Conservation (phyloP, 2,888 invertebrate species). For the Entomobrya proxima region DNA sequence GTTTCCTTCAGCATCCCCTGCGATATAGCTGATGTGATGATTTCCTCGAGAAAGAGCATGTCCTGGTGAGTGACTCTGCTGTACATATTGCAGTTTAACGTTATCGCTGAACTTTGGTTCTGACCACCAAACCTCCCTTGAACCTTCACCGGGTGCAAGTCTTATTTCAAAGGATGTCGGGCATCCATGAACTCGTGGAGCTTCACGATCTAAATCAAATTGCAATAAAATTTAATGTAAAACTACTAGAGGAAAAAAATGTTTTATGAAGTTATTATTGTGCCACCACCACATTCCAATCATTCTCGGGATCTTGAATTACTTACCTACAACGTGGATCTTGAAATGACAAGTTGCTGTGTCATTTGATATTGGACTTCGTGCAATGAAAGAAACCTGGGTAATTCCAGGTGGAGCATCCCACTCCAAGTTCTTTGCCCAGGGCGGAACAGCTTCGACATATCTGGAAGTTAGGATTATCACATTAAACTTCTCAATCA, state of each 20-base stretch:
- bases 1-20: slow-evolving; percentile 82
- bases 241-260: background rate
- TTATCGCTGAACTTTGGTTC: slow-evolving; percentile 83
- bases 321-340: slow-evolving; percentile 81
- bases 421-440: slow-evolving; percentile 82
- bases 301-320: background rate
- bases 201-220: slow-evolving; percentile 79
- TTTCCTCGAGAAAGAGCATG: slow-evolving; percentile 81
- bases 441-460: slow-evolving; percentile 81
- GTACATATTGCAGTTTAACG: slow-evolving; percentile 80
- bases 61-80: slow-evolving; percentile 79
- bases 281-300: background rate
- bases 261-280: background rate
- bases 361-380: slow-evolving; percentile 80
- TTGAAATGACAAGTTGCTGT: slow-evolving; percentile 81
- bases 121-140: slow-evolving; percentile 82
- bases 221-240: slow-evolving; percentile 39
- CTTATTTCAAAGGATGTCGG: slow-evolving; percentile 82
- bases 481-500: slow-evolving; percentile 11
- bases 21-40: slow-evolving; percentile 83
- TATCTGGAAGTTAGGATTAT: slow-evolving; percentile 78
- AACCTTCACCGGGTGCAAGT: slow-evolving; percentile 80
- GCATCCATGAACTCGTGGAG: slow-evolving; percentile 81
- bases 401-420: slow-evolving; percentile 81
- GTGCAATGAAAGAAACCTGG: slow-evolving; percentile 81